These are phyloP conservation scores for Drosophila suzukii DNA, from an alignment of 1,140 invertebrate genomes.

Conservation along the genomic window DNA sequence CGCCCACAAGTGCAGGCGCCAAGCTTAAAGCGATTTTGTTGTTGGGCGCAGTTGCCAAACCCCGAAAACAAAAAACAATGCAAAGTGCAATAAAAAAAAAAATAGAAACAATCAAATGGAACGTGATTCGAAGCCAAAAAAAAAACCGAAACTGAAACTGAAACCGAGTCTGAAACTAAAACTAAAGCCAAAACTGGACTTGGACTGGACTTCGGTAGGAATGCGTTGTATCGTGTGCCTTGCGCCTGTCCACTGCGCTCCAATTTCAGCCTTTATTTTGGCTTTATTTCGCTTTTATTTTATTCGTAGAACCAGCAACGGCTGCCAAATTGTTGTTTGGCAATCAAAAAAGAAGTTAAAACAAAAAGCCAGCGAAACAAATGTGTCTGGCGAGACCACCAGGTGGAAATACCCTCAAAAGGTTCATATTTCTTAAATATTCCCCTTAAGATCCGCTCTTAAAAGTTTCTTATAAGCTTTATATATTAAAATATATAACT, in stretches of 20 bases:
- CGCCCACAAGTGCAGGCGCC: conserved; percentile 69
- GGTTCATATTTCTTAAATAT: too few relatives aligned
- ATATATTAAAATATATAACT: too few relatives aligned
- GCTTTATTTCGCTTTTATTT: conserved; percentile 32
- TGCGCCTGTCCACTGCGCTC: conserved; percentile 54
- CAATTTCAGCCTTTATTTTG: conserved; percentile 51
- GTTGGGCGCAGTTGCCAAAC: conserved; percentile 74
- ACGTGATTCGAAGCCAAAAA: conserved; percentile 53
- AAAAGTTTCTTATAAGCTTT: too few relatives aligned
- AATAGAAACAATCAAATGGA: conserved; percentile 54
- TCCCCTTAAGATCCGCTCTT: too few relatives aligned
- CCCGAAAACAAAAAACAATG: conserved; percentile 56
- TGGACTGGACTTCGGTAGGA: conserved; percentile 42
- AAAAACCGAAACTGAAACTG: conserved; percentile 39
- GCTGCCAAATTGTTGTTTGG: conserved; percentile 72
- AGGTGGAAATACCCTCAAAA: conserved; percentile 22
- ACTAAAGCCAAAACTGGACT: conserved; percentile 56
- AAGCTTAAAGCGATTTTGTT: conserved; percentile 41
- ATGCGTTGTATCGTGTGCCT: conserved; percentile 33
- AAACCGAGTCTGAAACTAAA: conserved; percentile 32
- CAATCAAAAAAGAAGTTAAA: conserved; percentile 70
- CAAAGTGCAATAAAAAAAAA: conserved; percentile 72
- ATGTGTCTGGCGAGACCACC: background rate
- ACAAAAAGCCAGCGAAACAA: conserved; percentile 34
- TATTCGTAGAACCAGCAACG: conserved; percentile 58